These are phyloP conservation scores for Auanema freiburgensis DNA, from an alignment of 2,888 invertebrate species.

Conservation along the genomic window DNA sequence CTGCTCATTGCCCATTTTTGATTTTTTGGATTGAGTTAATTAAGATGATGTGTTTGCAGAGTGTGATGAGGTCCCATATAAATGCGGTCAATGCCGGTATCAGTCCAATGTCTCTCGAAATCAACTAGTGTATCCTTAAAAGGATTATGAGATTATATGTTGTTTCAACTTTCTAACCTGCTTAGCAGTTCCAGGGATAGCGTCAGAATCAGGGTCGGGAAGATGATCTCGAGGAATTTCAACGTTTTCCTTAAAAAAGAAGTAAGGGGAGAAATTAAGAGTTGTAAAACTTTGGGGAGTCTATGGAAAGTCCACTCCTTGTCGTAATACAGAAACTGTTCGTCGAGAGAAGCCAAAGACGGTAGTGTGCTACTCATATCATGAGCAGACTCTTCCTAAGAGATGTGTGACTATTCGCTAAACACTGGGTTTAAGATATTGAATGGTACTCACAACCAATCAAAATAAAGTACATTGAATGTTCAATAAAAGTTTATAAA, in stretches of 20 bases:
- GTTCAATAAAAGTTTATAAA: no score
- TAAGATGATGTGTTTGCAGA: not conserved
- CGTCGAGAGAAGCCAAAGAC: slow-evolving; percentile 37
- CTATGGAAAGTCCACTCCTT: slow-evolving; percentile 47
- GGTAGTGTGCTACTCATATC: slow-evolving; percentile 38
- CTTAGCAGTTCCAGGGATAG: slow-evolving; percentile 37
- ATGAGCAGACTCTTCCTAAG: not conserved
- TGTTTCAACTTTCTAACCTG: slow-evolving; percentile 15
- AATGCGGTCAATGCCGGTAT: slow-evolving; percentile 42
- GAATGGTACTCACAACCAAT: no score
- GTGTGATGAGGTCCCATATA: slow-evolving; percentile 26
- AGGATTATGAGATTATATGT: slow-evolving; percentile 1
- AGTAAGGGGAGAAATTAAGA: not conserved
- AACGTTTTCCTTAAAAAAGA: slow-evolving; percentile 39
- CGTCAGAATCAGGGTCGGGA: slow-evolving; percentile 50
- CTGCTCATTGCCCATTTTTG: slow-evolving; percentile 50
- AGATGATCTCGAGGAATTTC: slow-evolving; percentile 44
- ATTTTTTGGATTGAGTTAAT: not conserved
- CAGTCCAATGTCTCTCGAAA: slow-evolving; percentile 32
- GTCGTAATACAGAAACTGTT: slow-evolving; percentile 34
- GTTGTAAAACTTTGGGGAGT: slow-evolving; percentile 36
- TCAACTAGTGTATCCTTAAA: slow-evolving; percentile 26
- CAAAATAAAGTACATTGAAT: no score
- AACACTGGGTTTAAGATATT: no score
- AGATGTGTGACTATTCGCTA: no score